Base-by-base conservation (phyloP, 2,888 invertebrate species). In the Chromoteleia sp. region DNA sequence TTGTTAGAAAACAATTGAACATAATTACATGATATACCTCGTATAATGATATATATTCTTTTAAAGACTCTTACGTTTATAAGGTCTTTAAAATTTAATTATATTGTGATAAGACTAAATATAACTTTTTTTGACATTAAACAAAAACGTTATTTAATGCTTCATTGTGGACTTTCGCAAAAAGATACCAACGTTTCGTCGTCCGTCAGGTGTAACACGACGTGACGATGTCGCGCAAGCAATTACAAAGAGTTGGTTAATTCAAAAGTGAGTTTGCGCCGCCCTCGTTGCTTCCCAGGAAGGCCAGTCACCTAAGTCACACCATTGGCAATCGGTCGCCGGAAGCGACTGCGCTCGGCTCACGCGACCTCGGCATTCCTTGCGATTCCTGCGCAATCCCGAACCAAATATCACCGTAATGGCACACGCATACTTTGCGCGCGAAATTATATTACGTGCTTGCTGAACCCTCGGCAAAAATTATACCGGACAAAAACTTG, bases 221-320 rank as follows among this genome's bases (percentile, higher is more conserved):
- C 52, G 29, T 14, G 56, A 41, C 41, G 43, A 61, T 61, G 45
- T 48, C 48, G 21, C 48, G 45, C 29, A 14, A 29, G 39, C 48
- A 39, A 50, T 29, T 36, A 39, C 30, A 39, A 59, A 48, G 21
- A 17, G 56, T 48, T 25, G 12, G 85, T 86, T 87, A 86, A 87
- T 88, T 89, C 84, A 83, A 85, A 88, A 87, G 84, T 83, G 77
- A 86, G 79, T 78, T 63, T 75, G 63, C 82, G 39, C 67, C 70
- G 52, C 58, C 83, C 36, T 56, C 41, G 48, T 61, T 43, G 43
- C 71, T 74, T 58, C 74, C 63, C 77, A 70, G 54, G 54, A 59
- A 59, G 61, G 73, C 65, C 65, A 71, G 36, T 71, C 61, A 77
- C 70, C 61, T 19, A 56, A 61, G 54, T 70, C 48, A 19, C 52